These are phyloP conservation scores for Aphelenchoides fujianensis DNA, from an alignment of 1,140 invertebrate genomes.

Conservation along the genomic window DNA sequence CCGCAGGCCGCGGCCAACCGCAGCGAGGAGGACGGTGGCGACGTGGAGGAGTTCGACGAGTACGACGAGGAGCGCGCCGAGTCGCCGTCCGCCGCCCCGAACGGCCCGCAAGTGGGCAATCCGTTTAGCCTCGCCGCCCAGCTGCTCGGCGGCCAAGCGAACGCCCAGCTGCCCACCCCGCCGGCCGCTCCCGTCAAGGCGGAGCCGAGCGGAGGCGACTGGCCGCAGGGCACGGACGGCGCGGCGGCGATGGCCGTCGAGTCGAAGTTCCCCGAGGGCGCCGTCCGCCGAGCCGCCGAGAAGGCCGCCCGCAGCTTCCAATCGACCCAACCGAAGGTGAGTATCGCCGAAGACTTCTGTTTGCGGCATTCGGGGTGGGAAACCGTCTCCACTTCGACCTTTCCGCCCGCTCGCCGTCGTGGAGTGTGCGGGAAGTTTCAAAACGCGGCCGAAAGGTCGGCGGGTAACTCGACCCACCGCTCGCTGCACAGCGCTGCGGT, in stretches of 20 bases:
- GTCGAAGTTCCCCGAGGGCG: slow-evolving; percentile 56
- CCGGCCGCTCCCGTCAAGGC: slow-evolving; percentile 1
- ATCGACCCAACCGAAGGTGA: slow-evolving; percentile 59
- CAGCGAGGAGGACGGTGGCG: slow-evolving; percentile 44
- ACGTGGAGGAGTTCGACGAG: slow-evolving; percentile 36
- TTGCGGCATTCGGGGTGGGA: neutral
- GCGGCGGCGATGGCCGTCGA: slow-evolving; percentile 33
- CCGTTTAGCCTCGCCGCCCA: neutral
- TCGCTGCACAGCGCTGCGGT: no score
- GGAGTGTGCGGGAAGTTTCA: neutral
- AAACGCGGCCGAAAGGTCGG: neutral
- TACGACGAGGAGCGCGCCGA: slow-evolving; percentile 27
- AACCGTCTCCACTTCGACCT: no score
- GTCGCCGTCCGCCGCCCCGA: neutral
- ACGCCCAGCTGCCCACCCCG: neutral
- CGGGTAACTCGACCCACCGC: neutral
- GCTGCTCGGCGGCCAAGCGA: neutral
- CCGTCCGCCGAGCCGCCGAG: slow-evolving; percentile 58
- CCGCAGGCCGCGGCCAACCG: slow-evolving; percentile 33
- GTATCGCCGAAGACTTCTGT: neutral
- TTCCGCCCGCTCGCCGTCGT: no score
- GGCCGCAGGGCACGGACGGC: slow-evolving; percentile 25
- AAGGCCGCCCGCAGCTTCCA: slow-evolving; percentile 60
- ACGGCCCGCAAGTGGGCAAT: neutral
- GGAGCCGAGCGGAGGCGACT: slow-evolving; percentile 24